Conservation (phyloP, 2,113 vertebrate species). For the Agelaius phoeniceus region DNA sequence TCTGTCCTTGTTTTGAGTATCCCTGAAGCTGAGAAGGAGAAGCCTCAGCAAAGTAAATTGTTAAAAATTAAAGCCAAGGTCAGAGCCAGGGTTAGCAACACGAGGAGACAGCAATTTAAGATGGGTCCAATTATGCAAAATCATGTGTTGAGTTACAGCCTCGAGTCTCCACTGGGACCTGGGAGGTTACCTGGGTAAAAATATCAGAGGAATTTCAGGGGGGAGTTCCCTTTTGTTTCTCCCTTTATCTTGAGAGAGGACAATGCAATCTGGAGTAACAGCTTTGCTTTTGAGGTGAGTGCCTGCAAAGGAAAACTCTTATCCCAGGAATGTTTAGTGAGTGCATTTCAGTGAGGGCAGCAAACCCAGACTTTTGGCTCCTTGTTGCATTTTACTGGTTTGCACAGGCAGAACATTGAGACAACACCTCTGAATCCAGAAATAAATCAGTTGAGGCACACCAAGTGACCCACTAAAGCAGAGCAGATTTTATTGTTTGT, state of each 20-base stretch:
- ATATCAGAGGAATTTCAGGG: background rate
- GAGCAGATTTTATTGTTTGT: background rate
- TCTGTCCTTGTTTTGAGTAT: background rate
- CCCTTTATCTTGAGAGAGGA: background rate
- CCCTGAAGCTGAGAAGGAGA: background rate
- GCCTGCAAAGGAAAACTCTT: background rate
- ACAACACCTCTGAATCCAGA: background rate
- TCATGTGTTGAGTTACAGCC: constrained; percentile 39
- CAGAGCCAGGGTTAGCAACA: background rate
- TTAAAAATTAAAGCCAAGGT: constrained; percentile 54
- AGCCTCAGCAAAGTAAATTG: constrained; percentile 24
- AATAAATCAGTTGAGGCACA: background rate
- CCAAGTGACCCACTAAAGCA: background rate
- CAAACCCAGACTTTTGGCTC: background rate
- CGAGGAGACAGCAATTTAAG: constrained; percentile 25
- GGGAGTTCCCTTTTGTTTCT: background rate
- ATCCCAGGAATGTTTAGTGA: background rate
- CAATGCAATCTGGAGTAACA: background rate
- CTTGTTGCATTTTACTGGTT: background rate
- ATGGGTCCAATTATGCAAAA: constrained; percentile 17
- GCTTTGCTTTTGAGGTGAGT: background rate
- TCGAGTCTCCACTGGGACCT: background rate
- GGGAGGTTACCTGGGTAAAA: background rate
- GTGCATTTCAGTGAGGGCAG: background rate
- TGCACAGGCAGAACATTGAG: background rate